Evolutionary conservation across 2,113 vertebrate genomes (phyloP).

Genomic region (Oceanodroma tethys): DNA sequence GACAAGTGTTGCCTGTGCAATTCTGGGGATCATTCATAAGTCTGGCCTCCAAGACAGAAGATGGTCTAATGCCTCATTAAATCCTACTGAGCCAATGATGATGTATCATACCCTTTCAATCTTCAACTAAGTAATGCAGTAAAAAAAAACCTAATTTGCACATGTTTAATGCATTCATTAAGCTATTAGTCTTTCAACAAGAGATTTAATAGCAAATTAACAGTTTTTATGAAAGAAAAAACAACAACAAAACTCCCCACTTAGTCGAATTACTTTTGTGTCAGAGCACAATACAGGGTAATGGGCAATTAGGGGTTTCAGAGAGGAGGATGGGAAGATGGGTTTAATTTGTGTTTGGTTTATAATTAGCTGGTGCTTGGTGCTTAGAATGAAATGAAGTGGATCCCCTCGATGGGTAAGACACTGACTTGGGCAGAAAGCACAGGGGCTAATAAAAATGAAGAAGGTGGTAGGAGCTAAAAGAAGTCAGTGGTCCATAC

Average conservation of each 20-base stretch:
- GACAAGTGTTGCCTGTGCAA: conserved; percentile 43
- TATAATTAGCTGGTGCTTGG: conserved; percentile 46
- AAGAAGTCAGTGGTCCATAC: background rate
- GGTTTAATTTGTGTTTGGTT: conserved; percentile 55
- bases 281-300: conserved; percentile 51
- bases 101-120: conserved; percentile 75
- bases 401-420: background rate
- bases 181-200: conserved; percentile 79
- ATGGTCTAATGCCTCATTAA: conserved; percentile 78
- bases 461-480: background rate
- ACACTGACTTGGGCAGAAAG: background rate
- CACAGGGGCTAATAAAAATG: background rate
- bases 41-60: conserved; percentile 72
- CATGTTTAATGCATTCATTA: conserved; percentile 80
- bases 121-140: conserved; percentile 70
- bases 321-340: conserved; percentile 33
- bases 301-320: conserved; percentile 60
- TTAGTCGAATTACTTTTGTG: conserved; percentile 72
- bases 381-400: conserved; percentile 45
- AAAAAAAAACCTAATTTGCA: conserved; percentile 68
- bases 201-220: conserved; percentile 81
- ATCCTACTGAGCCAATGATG: conserved; percentile 68
- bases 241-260: conserved; percentile 39
- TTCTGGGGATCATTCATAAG: conserved; percentile 63
- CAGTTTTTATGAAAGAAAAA: conserved; percentile 72